Base-by-base conservation (phyloP, 1,140 invertebrate species). In the Mamestra configurata region DNA sequence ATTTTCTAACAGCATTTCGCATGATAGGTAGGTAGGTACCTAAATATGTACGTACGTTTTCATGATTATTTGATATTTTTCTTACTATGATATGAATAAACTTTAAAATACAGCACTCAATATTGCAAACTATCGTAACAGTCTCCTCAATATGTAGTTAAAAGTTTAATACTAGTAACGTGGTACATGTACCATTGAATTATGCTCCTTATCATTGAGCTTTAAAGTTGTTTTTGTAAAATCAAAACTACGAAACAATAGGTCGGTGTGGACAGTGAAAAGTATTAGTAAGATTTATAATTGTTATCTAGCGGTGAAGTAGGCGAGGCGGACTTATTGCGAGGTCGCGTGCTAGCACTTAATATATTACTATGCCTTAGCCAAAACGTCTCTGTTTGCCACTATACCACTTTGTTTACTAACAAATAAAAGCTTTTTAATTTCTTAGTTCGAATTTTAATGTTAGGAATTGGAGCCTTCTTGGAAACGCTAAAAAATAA, bases 241-340 rank as follows among this genome's bases (percentile, higher is more conserved):
- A 77, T 51, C 40, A 77, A 66, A 77, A 84, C 40, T 79, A 79
- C 55, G 68, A 59, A 49, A 82, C 82, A 83, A 79, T 37, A 53
- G 43, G 51, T 57, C 79, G 55, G 86, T 81, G 88, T 84, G 86
- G 86, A 89, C 88, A 88, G 88, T 87, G 88, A 89, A 86, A 89
- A 84, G 88, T 88, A 88, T 89, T 89, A 89, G 84, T 70, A 77
- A 89, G 84, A 88, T 90, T 90, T 90, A 92, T 90, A 92, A 90
- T 92, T 90, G 87, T 90, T 89, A 87, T 86, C 84, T 90, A 89
- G 72, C 79, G 73, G 83, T 72, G 73, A 84, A 82, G 79, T 86
- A 84, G 89, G 89, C 86, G 85, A 80, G 89, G 89, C 83, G 80
- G 78, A 90, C 79, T 90, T 90, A 91, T 91, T 86, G 90, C 90